Conservation (phyloP, 1,140 invertebrate genomes). For the Sycobia sp. region DNA sequence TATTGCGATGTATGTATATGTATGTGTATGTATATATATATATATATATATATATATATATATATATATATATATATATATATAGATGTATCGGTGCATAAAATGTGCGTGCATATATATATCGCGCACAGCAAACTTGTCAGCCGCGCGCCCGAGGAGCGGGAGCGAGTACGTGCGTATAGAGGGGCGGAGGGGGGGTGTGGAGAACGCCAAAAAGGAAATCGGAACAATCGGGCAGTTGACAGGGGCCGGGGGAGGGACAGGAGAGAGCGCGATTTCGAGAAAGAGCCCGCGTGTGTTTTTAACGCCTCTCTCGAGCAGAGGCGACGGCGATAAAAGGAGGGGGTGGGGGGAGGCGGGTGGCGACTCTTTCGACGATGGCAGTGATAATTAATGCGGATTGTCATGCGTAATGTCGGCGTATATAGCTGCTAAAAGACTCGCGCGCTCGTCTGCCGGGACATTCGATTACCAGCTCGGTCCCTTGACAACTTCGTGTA, state of each 20-base stretch:
- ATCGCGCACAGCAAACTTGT: slow-evolving; percentile 37
- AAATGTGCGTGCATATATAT: too few relatives aligned
- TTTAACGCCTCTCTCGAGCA: slow-evolving; percentile 1
- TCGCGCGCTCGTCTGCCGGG: slow-evolving; percentile 45
- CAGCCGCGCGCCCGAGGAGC: slow-evolving; percentile 34
- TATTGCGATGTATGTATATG: slow-evolving; percentile 42
- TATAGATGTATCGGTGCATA: too few relatives aligned
- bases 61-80: too few relatives aligned
- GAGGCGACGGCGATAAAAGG: background rate
- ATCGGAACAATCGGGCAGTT: too few relatives aligned
- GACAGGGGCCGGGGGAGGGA: slow-evolving; percentile 1
- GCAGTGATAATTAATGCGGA: too few relatives aligned
- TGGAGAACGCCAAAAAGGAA: too few relatives aligned
- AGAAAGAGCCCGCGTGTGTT: background rate
- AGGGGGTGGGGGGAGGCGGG: background rate
- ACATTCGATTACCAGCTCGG: slow-evolving; percentile 52
- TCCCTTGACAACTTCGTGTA: slow-evolving; percentile 53
- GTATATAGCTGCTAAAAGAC: too few relatives aligned
- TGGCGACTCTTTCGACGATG: slow-evolving; percentile 19
- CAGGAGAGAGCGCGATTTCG: background rate
- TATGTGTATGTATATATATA: too few relatives aligned
- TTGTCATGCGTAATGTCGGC: slow-evolving; percentile 27
- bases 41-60: too few relatives aligned
- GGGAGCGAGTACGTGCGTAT: background rate
- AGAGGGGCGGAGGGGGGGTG: background rate